A percentile compares a stretch with the other conserved stretches of the same genome.
Evolutionary conservation across 2,113 vertebrate species (phyloP).

Genomic region (Oriolus oriolus): DNA sequence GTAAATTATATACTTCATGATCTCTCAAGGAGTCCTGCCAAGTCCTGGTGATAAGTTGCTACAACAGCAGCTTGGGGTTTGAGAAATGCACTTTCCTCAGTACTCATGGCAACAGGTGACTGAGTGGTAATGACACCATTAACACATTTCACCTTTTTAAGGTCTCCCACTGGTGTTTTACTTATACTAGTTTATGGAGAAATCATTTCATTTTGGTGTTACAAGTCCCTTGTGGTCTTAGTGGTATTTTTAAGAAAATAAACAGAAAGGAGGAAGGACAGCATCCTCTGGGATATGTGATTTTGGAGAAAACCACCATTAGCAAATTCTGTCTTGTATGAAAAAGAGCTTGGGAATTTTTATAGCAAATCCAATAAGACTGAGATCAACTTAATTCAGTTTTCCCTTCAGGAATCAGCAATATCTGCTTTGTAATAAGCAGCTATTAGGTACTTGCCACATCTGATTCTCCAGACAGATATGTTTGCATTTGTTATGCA

Average conservation of each 20-base stretch:
- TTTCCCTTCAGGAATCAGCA: background rate
- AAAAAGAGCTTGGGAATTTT: background rate
- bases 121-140: slow-evolving; percentile 52
- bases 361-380: background rate
- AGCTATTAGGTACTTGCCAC: background rate
- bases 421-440: background rate
- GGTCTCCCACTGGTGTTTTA: slow-evolving; percentile 6
- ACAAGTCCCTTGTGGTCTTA: background rate
- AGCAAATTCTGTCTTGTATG: background rate
- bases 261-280: background rate
- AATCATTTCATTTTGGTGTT: slow-evolving; percentile 29
- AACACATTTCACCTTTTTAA: slow-evolving; percentile 57
- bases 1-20: background rate
- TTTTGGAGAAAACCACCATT: background rate
- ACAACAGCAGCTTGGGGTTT: background rate
- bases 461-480: background rate
- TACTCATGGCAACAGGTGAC: slow-evolving; percentile 28
- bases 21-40: background rate
- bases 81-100: background rate
- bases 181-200: slow-evolving; percentile 18
- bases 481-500: background rate
- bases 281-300: background rate
- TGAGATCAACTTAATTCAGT: background rate
- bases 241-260: slow-evolving; percentile 16
- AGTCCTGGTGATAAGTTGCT: slow-evolving; percentile 23